phyloP scores from a whole-genome alignment of 92 coral and sea anemone species.

The Paramuricea clavata region DNA sequence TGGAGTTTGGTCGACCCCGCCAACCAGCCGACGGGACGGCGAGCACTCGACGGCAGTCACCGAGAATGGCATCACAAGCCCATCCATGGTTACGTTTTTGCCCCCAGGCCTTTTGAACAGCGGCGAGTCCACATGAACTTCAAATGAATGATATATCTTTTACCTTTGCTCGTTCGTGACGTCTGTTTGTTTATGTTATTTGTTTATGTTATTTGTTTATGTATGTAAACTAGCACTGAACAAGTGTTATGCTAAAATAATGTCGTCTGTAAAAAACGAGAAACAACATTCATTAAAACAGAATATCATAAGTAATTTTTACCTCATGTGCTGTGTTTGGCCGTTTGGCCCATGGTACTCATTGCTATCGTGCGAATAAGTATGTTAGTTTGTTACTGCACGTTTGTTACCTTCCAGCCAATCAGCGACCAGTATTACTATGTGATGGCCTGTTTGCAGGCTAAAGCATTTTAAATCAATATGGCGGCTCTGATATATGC shows the following conservation, averaged over 20 bases:
- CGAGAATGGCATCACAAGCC: constrained; percentile 93
- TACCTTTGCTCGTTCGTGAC: constrained; percentile 15
- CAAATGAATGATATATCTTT: background rate
- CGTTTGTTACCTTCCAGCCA: too few relatives aligned
- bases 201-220: background rate
- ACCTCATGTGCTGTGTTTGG: background rate
- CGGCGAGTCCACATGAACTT: constrained; percentile 84
- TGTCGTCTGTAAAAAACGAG: constrained; percentile 35
- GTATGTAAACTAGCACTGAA: constrained; percentile 37
- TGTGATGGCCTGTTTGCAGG: too few relatives aligned
- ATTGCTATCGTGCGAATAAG: background rate
- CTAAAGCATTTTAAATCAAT: too few relatives aligned
- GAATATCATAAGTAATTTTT: background rate
- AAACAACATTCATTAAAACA: constrained; percentile 43
- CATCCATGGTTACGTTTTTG: constrained; percentile 96
- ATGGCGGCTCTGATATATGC: too few relatives aligned
- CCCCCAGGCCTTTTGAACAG: constrained; percentile 99
- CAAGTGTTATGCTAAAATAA: background rate
- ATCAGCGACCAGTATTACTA: too few relatives aligned
- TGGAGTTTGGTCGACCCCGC: constrained; percentile 87
- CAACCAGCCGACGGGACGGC: constrained; percentile 79
- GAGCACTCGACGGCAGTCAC: constrained; percentile 85
- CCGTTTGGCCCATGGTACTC: background rate
- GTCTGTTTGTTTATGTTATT: constrained; percentile 29
- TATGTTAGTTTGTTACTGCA: background rate